Conservation (phyloP, 2,888 invertebrate species). For the Margaritifera margaritifera region DNA sequence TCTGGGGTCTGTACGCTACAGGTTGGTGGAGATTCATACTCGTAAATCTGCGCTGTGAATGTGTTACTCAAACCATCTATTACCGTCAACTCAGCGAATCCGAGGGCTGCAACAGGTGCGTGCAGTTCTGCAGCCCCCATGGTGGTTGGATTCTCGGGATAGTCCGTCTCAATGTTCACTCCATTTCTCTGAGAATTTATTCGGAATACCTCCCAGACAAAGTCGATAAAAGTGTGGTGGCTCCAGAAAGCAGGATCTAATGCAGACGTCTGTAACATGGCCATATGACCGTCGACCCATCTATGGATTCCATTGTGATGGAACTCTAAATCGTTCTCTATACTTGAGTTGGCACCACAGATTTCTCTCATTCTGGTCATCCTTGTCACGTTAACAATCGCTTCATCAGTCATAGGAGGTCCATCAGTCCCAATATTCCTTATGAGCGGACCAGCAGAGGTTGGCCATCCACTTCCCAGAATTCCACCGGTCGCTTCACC, state of each 20-base stretch:
- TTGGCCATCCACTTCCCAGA: constrained; percentile 48
- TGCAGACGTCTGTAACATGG: constrained; percentile 44
- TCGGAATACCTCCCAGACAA: constrained; percentile 53
- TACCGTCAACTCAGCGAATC: constrained; percentile 46
- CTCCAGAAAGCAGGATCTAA: constrained; percentile 57
- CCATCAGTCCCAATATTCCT: constrained; percentile 52
- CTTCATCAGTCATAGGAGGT: constrained; percentile 36
- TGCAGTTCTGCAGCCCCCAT: constrained; percentile 41
- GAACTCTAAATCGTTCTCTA: constrained; percentile 45
- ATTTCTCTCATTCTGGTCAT: constrained; percentile 26
- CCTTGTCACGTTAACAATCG: constrained; percentile 39
- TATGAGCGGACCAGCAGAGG: constrained; percentile 41
- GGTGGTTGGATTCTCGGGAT: constrained; percentile 31
- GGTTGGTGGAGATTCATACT: constrained; percentile 48
- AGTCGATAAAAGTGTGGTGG: constrained; percentile 53
- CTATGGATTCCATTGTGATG: constrained; percentile 53
- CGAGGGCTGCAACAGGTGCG: constrained; percentile 42
- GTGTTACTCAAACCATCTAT: constrained; percentile 44
- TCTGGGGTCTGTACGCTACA: constrained; percentile 36
- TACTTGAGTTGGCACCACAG: constrained; percentile 42
- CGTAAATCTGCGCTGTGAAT: constrained; percentile 38
- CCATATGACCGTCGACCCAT: constrained; percentile 56
- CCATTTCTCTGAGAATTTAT: constrained; percentile 27
- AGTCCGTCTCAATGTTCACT: constrained; percentile 30
- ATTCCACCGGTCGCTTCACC: constrained; percentile 51